A percentile compares a stretch with the other conserved stretches of the same genome.
phyloP scores from a whole-genome alignment of 2,888 invertebrate species.

The Stratiomys singularior region DNA sequence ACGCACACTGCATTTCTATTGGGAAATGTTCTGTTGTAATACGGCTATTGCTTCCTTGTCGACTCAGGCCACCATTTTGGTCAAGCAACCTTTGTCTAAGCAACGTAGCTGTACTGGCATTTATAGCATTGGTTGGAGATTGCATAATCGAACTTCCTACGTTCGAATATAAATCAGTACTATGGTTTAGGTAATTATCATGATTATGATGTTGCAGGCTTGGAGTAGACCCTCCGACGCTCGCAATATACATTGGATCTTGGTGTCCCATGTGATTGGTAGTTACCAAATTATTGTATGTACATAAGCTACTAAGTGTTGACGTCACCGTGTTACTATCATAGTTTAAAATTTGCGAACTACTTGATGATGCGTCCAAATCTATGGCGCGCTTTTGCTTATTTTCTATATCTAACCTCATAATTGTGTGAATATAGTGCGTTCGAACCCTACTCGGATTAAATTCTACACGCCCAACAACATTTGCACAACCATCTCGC shows the following conservation, averaged over 20 bases:
- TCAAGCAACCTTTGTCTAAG: neutral
- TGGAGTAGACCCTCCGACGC: neutral
- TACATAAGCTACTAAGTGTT: slow-evolving; percentile 45
- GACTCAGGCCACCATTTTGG: neutral
- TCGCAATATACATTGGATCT: slow-evolving; percentile 23
- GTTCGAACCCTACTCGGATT: slow-evolving; percentile 95
- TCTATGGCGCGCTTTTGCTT: slow-evolving; percentile 71
- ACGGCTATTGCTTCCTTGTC: neutral
- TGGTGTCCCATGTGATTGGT: slow-evolving; percentile 45
- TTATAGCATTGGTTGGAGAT: neutral
- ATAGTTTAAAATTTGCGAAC: slow-evolving; percentile 49
- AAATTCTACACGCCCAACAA: slow-evolving; percentile 93
- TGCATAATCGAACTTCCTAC: neutral
- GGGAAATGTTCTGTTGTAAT: slow-evolving; percentile 7
- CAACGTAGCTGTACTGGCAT: neutral
- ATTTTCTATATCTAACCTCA: slow-evolving; percentile 90
- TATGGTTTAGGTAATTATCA: neutral
- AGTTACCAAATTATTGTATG: slow-evolving; percentile 46
- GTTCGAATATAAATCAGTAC: slow-evolving; percentile 5
- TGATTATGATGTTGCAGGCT: neutral
- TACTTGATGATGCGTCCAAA: slow-evolving; percentile 20
- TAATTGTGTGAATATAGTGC: slow-evolving; percentile 96
- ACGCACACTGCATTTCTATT: neutral
- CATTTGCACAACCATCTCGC: slow-evolving; percentile 92
- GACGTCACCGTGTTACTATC: neutral